Percentiles rank a stretch among this genome's conserved stretches.
Conservation (phyloP, 2,113 vertebrate genomes). For the Pterocles burchelli region DNA sequence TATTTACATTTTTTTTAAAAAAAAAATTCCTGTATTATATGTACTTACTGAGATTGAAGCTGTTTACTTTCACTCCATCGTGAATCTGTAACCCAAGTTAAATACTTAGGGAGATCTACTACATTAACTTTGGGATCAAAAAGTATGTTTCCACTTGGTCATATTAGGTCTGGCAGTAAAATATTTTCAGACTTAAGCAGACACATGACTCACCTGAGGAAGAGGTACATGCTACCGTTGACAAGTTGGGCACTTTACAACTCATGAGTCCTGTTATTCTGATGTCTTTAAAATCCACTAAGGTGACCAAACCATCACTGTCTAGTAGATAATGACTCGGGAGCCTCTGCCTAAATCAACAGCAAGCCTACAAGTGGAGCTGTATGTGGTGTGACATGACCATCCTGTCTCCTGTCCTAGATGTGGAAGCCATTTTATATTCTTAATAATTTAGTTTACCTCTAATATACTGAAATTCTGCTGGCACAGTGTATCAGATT, state of each 20-base stretch:
- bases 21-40: neutral
- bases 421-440: neutral
- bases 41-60: neutral
- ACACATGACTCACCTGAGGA: neutral
- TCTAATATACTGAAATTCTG: neutral
- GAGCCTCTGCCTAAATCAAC: neutral
- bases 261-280: neutral
- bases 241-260: neutral
- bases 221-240: neutral
- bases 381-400: neutral
- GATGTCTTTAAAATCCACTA: neutral
- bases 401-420: neutral
- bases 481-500: neutral
- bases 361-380: neutral
- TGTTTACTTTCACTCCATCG: neutral
- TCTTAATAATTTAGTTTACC: neutral
- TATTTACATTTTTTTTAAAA: neutral
- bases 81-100: neutral
- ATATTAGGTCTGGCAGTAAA: neutral
- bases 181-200: neutral
- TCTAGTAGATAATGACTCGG: neutral
- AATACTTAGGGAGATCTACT: neutral
- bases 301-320: neutral
- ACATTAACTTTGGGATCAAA: neutral
- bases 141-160: neutral